Evolutionary conservation across 2,797 vertebrate species (phyloP).

Genomic region (Manis javanica): DNA sequence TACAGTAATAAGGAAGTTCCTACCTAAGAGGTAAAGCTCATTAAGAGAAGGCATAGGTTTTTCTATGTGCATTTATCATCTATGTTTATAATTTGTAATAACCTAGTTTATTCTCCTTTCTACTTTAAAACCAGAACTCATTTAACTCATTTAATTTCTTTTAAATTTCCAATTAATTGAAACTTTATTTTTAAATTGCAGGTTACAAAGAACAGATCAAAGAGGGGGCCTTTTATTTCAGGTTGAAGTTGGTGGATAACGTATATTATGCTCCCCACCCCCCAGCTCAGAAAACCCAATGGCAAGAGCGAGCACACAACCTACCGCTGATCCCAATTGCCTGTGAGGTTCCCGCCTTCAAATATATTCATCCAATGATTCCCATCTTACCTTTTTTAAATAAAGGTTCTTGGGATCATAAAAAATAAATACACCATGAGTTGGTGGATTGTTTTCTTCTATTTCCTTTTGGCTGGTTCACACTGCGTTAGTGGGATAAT

Average conservation of each 20-base stretch:
- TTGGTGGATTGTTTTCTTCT: constrained; percentile 17
- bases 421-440: constrained; percentile 49
- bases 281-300: neutral
- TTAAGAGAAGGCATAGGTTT: neutral
- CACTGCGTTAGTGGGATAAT: constrained; percentile 55
- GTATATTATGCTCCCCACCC: neutral
- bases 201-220: neutral
- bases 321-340: neutral
- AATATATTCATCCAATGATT: constrained; percentile 48
- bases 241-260: neutral
- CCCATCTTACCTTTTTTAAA: constrained; percentile 68
- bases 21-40: neutral
- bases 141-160: neutral
- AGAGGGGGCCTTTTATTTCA: neutral
- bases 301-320: neutral
- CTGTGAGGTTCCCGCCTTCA: constrained; percentile 7
- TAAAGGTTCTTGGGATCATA: constrained; percentile 76
- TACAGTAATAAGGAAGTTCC: neutral
- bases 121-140: neutral
- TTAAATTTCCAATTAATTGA: neutral
- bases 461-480: constrained; percentile 67
- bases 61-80: neutral
- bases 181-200: constrained; percentile 29
- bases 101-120: neutral
- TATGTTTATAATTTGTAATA: neutral